Evolutionary conservation across 2,888 invertebrate species (phyloP).

Genomic region (Scaptomyza flava): DNA sequence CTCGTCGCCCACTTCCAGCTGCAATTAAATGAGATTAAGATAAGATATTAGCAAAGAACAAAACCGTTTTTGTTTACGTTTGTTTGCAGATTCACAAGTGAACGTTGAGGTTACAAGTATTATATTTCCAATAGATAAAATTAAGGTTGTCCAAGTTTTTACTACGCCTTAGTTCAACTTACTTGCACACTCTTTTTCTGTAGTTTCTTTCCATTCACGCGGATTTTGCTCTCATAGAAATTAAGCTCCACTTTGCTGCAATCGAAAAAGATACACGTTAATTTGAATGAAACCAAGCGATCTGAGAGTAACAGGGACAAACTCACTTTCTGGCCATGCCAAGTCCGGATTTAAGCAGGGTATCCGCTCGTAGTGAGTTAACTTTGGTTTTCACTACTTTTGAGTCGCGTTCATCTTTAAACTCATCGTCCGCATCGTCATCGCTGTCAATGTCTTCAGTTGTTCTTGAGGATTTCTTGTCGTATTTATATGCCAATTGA

Average conservation of each 20-base stretch:
- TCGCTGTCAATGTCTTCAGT: constrained; percentile 85
- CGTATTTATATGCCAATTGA: constrained; percentile 58
- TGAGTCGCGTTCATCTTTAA: constrained; percentile 87
- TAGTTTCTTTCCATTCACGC: constrained; percentile 91
- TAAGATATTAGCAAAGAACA: neutral
- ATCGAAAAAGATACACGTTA: constrained; percentile 1
- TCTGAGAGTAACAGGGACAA: neutral
- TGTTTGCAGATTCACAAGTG: neutral
- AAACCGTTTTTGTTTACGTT: no score
- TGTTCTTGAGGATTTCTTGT: constrained; percentile 61
- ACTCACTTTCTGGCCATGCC: constrained; percentile 90
- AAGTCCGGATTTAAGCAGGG: constrained; percentile 88
- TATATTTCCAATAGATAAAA: neutral
- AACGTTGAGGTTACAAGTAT: neutral
- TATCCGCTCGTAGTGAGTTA: constrained; percentile 89
- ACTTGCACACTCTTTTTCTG: constrained; percentile 90
- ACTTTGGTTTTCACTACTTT: constrained; percentile 88
- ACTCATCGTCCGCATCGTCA: constrained; percentile 84
- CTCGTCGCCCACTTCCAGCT: constrained; percentile 90
- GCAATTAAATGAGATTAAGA: constrained; percentile 58
- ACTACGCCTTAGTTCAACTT: constrained; percentile 64
- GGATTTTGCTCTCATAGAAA: constrained; percentile 92
- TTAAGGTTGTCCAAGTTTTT: neutral
- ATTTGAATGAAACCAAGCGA: neutral
- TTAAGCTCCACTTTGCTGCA: constrained; percentile 91